Evolutionary conservation across 2,797 vertebrate species (phyloP), one percentile per base, ranked within the genome.

Genomic region (Phrynocephalus guinanensis): DNA sequence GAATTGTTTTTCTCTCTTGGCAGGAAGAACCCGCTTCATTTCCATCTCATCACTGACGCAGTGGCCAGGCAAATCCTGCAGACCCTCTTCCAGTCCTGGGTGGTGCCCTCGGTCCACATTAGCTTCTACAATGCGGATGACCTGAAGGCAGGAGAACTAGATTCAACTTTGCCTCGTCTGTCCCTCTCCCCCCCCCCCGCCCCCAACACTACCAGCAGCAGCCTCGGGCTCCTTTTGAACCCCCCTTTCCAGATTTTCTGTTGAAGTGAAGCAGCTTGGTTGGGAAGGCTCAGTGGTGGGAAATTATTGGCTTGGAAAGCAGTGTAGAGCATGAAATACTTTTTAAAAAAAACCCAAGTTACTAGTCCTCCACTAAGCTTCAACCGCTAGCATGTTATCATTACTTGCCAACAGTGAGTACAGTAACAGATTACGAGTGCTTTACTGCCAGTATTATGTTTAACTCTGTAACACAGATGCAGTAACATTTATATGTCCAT

Each of bases 21-120:
- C 95, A 99, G 99, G 98, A 98, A 97, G 91, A 99, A 99, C 56
- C 99, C 98, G 0, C 97, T 99, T 67, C 99, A 99, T 91, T 98
- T 99, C 83, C 99, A 99, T 87, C 97, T 99, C 96, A 98, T 99
- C 97, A 98, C 98, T 0, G 98, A 99, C 87, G 96, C 96, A 0
- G 97, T 99, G 91, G 98, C 98, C 92, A 96, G 97, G 82, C 97
- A 95, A 76, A 98, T 99, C 94, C 97, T 99, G 92, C 98, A 98
- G 81, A 97, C 92, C 0, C 96, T 99, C 76, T 99, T 99, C 93
- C 97, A 97, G 94, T 98, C 98, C 2, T 99, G 99, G 99, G 99
- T 99, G 98, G 98, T 99, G 44, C 98, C 98, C 0, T 98, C 99
- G 0, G 92, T 99, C 83, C 95, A 97, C 0, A 94, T 99, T 96